Base-by-base conservation (phyloP, 2,113 vertebrate species). In the Calypte anna region DNA sequence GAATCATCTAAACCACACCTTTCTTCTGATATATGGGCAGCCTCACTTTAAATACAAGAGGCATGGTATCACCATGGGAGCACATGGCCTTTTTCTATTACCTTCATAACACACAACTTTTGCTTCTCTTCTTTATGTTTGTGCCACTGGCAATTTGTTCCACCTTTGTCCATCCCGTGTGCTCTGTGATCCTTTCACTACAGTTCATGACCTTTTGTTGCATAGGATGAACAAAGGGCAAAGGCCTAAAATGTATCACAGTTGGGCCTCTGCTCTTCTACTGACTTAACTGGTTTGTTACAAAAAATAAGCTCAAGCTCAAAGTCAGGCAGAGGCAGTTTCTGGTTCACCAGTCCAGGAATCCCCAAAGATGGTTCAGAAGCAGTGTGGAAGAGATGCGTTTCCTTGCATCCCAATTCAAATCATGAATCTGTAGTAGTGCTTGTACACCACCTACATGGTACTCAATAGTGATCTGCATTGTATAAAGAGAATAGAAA, bases 91-190 rank as follows among this genome's bases (percentile, higher is more conserved):
- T 79, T 55, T 43, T 55, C 92, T 83, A 40, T 50, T 27, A 33
- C 69, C 86, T 84, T 36, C 57, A 12, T 30, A 88, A 82, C 61
- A 88, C 88, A 86, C 55, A 93, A 94, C 88, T 91, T 92, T 16
- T 10, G 14, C 72, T 88, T 58, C 80, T 93, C 88, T 58, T 50
- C 86, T 90, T 93, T 88, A 61, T 91, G 89, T 10, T 88, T 82
- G 87, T 92, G 91, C 93, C 86, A 72, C 63, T 24, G 50, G 84
- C 94, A 93, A 96, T 96, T 96, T 95, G 96, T 93, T 94, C 88
- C 88, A 89, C 55, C 61, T 94, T 94, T 90, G 91, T 96, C 79
- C 30, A 4, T 30, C 33, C 85, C 14, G 51, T 0, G 8, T 85
- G 85, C 94, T 91, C 85, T 23, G 7, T 40, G 88, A 83, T 95